Percentiles rank a stretch among this genome's conserved stretches.
These are phyloP conservation scores for Crenichthys baileyi DNA, from an alignment of 2,797 vertebrate genomes.

Conservation along the genomic window DNA sequence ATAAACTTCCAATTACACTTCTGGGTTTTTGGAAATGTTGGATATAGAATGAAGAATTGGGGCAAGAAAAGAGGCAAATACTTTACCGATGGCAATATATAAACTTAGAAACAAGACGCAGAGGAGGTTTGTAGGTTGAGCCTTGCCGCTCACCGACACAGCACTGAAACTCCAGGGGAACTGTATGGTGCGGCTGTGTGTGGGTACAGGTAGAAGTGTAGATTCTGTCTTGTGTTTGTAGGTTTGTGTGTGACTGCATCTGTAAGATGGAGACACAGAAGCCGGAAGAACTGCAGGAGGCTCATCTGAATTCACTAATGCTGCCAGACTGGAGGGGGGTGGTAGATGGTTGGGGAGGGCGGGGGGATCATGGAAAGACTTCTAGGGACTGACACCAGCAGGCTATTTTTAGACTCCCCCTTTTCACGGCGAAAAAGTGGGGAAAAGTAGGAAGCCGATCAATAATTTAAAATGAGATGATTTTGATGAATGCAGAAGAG, in stretches of 20 bases:
- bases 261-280: slow-evolving; percentile 38
- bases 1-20: slow-evolving; percentile 3
- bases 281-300: slow-evolving; percentile 66
- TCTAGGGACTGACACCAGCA: slow-evolving; percentile 65
- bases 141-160: slow-evolving; percentile 35
- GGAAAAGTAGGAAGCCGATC: slow-evolving; percentile 64
- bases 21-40: slow-evolving; percentile 29
- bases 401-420: slow-evolving; percentile 74
- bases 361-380: slow-evolving; percentile 69
- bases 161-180: slow-evolving; percentile 43
- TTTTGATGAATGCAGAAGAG: slow-evolving; percentile 69
- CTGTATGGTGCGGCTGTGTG: slow-evolving; percentile 24
- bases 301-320: slow-evolving; percentile 73
- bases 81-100: slow-evolving; percentile 62
- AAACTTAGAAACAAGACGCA: slow-evolving; percentile 46
- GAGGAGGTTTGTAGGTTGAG: slow-evolving; percentile 38
- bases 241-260: slow-evolving; percentile 32
- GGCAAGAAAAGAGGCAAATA: slow-evolving; percentile 9
- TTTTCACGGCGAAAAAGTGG: slow-evolving; percentile 52
- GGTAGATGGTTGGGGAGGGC: neutral
- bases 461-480: slow-evolving; percentile 75
- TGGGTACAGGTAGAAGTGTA: slow-evolving; percentile 43
- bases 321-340: slow-evolving; percentile 55
- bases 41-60: slow-evolving; percentile 36
- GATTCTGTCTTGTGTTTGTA: slow-evolving; percentile 14